Percentiles rank a stretch among this genome's conserved stretches.
phyloP scores from a whole-genome alignment of 2,888 invertebrate genomes.

The Pimpla rufipes region DNA sequence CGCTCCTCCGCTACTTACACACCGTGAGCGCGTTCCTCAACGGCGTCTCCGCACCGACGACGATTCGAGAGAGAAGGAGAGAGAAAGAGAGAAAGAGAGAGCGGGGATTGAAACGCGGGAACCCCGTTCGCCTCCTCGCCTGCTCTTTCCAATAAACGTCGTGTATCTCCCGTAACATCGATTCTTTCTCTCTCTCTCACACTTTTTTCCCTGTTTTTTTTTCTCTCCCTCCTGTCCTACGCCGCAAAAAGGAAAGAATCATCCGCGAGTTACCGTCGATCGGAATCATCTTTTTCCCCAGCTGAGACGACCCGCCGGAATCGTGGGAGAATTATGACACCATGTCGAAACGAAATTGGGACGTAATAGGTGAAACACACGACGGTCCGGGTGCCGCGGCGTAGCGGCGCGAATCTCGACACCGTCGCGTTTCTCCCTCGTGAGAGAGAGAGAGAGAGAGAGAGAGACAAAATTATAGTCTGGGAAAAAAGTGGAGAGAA shows the following conservation, averaged over 20 bases:
- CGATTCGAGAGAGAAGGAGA: background rate
- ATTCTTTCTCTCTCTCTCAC: slow-evolving; percentile 11
- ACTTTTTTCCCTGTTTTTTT: background rate
- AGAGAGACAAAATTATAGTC: slow-evolving; percentile 64
- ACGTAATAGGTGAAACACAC: slow-evolving; percentile 51
- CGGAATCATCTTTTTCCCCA: slow-evolving; percentile 52
- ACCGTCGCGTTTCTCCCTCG: slow-evolving; percentile 38
- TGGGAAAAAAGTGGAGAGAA: slow-evolving; percentile 51
- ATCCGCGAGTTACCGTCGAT: slow-evolving; percentile 65
- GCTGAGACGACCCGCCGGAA: slow-evolving; percentile 38
- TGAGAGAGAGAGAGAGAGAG: no score
- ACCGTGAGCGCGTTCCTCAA: slow-evolving; percentile 48
- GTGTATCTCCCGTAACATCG: slow-evolving; percentile 52
- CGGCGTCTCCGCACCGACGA: slow-evolving; percentile 37
- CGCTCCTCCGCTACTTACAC: slow-evolving; percentile 57
- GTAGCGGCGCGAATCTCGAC: slow-evolving; percentile 52
- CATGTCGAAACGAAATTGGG: slow-evolving; percentile 45
- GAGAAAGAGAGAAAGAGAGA: background rate
- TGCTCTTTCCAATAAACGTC: slow-evolving; percentile 42
- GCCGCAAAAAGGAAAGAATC: slow-evolving; percentile 30
- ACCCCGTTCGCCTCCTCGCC: slow-evolving; percentile 32
- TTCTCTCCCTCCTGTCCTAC: slow-evolving; percentile 37
- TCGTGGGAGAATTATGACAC: background rate
- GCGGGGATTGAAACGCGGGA: slow-evolving; percentile 51
- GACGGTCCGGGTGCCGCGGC: background rate